A percentile compares a stretch with the other conserved stretches of the same genome.
phyloP scores from a whole-genome alignment of 2,797 vertebrate genomes.

The Crocodylus rhombifer region DNA sequence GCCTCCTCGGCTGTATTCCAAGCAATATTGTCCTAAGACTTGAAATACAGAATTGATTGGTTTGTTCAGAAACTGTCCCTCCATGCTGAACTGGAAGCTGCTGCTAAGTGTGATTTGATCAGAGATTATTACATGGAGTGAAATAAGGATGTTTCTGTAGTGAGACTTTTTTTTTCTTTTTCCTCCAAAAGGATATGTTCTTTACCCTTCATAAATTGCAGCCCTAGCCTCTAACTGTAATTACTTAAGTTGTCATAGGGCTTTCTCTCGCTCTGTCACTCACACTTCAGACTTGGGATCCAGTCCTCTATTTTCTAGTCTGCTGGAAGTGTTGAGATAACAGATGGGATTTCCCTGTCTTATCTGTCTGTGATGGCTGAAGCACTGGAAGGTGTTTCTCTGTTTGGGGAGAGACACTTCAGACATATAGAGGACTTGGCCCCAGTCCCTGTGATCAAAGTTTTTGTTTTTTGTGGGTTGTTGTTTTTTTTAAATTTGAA shows the following conservation, averaged over 20 bases:
- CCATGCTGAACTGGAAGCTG: not conserved
- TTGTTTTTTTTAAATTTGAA: not conserved
- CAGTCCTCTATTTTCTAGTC: conserved; percentile 54
- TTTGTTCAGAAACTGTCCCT: not conserved
- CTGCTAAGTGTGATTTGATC: conserved; percentile 23
- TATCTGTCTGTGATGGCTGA: conserved; percentile 38
- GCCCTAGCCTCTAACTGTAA: not conserved
- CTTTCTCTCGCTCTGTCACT: not conserved
- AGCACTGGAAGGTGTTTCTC: not conserved
- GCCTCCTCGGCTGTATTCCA: not conserved
- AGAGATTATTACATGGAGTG: conserved; percentile 15
- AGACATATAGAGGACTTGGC: rapidly evolving
- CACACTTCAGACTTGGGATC: not conserved
- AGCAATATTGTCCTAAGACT: not conserved
- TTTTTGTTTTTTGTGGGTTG: not conserved
- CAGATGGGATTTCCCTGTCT: conserved; percentile 67
- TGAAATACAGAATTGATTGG: not conserved
- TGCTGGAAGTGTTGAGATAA: conserved; percentile 58
- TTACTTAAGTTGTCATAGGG: not conserved
- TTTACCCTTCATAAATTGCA: not conserved
- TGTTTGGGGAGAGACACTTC: not conserved
- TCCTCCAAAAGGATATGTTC: not conserved
- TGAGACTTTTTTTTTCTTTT: not conserved
- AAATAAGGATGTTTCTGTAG: conserved; percentile 16
- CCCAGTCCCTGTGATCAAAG: not conserved